Evolutionary conservation across 2,888 invertebrate species (phyloP), one percentile per base, ranked within the genome.

Genomic region (Scotopteryx bipunctaria): DNA sequence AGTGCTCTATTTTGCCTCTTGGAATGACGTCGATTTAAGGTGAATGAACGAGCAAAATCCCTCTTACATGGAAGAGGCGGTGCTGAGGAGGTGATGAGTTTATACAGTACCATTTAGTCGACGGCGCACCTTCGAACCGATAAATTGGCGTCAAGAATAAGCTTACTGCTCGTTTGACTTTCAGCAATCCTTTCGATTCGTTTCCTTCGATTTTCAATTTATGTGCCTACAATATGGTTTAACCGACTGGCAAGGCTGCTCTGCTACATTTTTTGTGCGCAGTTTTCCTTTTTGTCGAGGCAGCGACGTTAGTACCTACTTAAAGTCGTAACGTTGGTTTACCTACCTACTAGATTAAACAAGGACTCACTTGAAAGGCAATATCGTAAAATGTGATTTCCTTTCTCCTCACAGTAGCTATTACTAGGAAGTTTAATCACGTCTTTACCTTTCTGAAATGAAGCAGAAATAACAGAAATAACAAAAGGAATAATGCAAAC

Each of bases 21-120:
- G 72, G 72, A 88, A 87, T 86, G 85, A 86, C 82, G 81, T 78
- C 87, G 81, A 87, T 87, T 88, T 87, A 87, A 86, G 86, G 83
- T 84, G 88, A 87, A 87, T 85, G 85, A 88, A 87, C 85, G 84
- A 86, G 84, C 81, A 64, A 82, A 85, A 89, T 85, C 83, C 80
- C 73, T 76, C 76, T 60, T 78, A 89, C 89, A 89, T 73, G 89
- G 80, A 89, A 89, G 78, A 81, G 90, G 89, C 89, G 89, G 85
- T 67, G 68, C 84, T 76, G 75, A 73, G 73, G 66, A 84, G 84
- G 86, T 86, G 88, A 89, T 86, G 87, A 85, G 81, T 85, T 83
- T 86, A 86, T 86, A 83, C 78, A 78, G 80, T 76, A 80, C 81
- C 81, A 83, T 85, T 83, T 81, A 81, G 81, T 80, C 78, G 80